Evolutionary conservation across 2,797 vertebrate species (phyloP).

Genomic region (Peromyscus nudipes): DNA sequence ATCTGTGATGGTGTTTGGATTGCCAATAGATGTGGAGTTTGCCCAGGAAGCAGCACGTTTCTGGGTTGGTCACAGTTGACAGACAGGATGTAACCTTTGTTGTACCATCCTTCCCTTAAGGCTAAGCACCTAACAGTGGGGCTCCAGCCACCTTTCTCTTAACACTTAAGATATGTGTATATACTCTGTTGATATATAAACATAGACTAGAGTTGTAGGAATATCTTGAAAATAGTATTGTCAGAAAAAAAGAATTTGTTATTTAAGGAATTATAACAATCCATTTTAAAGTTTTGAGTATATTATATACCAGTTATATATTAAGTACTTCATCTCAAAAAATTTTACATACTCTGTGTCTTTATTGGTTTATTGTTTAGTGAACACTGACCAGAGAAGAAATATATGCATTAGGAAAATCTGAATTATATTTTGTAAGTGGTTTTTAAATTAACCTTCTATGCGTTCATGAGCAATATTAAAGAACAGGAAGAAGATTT

Average conservation of each 20-base stretch:
- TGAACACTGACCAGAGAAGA: background rate
- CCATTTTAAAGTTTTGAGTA: background rate
- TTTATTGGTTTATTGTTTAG: background rate
- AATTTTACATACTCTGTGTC: background rate
- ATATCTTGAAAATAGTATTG: background rate
- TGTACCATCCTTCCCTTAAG: background rate
- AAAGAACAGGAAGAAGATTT: background rate
- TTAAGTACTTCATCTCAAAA: background rate
- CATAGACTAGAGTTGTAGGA: background rate
- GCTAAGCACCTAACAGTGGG: conserved; percentile 43
- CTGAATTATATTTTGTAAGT: background rate
- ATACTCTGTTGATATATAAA: background rate
- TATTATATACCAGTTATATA: background rate
- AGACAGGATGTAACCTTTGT: background rate
- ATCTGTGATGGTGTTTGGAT: background rate
- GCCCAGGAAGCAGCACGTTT: background rate
- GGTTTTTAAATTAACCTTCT: background rate
- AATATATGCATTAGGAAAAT: background rate
- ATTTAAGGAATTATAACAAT: background rate
- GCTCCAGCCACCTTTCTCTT: conserved; percentile 58
- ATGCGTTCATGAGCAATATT: background rate
- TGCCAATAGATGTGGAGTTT: background rate
- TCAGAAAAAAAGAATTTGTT: background rate
- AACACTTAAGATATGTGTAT: background rate
- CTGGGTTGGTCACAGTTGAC: background rate